Percentiles rank a stretch among this genome's conserved stretches.
These are phyloP conservation scores for Ophioninae sp. DNA, from an alignment of 2,888 invertebrate species.

Conservation along the genomic window DNA sequence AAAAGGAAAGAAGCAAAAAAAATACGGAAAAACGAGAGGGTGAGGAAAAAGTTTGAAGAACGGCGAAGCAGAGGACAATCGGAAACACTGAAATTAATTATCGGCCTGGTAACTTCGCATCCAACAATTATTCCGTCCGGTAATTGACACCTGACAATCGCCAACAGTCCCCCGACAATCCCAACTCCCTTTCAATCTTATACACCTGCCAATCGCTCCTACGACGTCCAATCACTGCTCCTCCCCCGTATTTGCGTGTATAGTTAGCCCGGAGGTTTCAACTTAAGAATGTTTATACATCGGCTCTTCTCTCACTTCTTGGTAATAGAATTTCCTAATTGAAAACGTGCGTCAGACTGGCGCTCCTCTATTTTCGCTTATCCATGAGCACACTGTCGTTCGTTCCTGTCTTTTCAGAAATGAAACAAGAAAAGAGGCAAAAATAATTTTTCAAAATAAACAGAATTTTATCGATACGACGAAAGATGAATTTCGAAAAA, in stretches of 20 bases:
- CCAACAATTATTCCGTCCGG: conserved; percentile 26
- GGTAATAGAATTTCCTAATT: conserved; percentile 50
- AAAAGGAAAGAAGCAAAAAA: background rate
- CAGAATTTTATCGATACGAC: background rate
- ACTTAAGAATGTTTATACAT: conserved; percentile 23
- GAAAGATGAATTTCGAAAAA: background rate
- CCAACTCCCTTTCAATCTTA: background rate
- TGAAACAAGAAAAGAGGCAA: background rate
- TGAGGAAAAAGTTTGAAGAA: conserved; percentile 1
- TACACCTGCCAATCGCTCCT: background rate
- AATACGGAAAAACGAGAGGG: conserved; percentile 9
- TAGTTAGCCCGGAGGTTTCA: background rate
- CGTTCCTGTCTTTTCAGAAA: background rate
- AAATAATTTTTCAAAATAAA: background rate
- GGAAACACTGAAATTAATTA: no score
- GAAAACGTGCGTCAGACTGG: conserved; percentile 43
- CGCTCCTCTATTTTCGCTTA: conserved; percentile 7
- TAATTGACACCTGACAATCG: conserved; percentile 6
- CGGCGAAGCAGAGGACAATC: no score
- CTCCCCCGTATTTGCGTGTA: conserved; percentile 8
- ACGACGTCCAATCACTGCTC: background rate
- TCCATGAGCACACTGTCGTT: conserved; percentile 23
- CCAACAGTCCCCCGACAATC: background rate
- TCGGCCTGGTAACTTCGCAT: conserved; percentile 11
- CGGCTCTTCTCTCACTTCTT: conserved; percentile 3